Percentiles rank a stretch among this genome's conserved stretches.
Conservation (phyloP, 2,888 invertebrate species). For the Callyntrura guangdongensis region DNA sequence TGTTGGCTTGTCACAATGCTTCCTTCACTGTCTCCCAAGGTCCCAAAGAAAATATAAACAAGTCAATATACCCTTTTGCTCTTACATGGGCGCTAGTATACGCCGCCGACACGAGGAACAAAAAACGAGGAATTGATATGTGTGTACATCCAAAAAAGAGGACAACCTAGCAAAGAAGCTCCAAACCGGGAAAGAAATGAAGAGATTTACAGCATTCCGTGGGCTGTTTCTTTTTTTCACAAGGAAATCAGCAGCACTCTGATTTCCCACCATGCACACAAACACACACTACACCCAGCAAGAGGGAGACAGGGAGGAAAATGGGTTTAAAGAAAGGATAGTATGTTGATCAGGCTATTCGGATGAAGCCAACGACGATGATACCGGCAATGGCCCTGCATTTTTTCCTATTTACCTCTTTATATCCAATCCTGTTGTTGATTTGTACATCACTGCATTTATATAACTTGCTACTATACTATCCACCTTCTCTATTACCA, state of each 20-base stretch:
- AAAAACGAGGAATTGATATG: conserved; percentile 16
- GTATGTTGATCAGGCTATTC: conserved; percentile 33
- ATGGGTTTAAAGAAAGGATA: neutral
- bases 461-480: conserved; percentile 7
- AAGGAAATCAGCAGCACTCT: conserved; percentile 59
- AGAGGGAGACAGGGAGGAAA: neutral
- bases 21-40: conserved; percentile 54
- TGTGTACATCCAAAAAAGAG: neutral
- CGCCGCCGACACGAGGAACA: conserved; percentile 18
- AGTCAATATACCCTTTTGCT: conserved; percentile 64
- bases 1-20: neutral
- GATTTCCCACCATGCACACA: conserved; percentile 57
- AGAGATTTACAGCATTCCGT: conserved; percentile 65
- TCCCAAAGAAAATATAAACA: conserved; percentile 77
- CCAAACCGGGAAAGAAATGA: neutral
- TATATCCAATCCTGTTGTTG: neutral
- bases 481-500: neutral
- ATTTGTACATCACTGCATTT: conserved; percentile 40
- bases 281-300: neutral
- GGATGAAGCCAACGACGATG: conserved; percentile 28
- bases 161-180: neutral
- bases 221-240: conserved; percentile 10
- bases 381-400: conserved; percentile 29
- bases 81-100: too few species aligned
- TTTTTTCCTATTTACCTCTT: conserved; percentile 41